phyloP scores from a whole-genome alignment of 2,113 vertebrate species.

The Raja brachyura region DNA sequence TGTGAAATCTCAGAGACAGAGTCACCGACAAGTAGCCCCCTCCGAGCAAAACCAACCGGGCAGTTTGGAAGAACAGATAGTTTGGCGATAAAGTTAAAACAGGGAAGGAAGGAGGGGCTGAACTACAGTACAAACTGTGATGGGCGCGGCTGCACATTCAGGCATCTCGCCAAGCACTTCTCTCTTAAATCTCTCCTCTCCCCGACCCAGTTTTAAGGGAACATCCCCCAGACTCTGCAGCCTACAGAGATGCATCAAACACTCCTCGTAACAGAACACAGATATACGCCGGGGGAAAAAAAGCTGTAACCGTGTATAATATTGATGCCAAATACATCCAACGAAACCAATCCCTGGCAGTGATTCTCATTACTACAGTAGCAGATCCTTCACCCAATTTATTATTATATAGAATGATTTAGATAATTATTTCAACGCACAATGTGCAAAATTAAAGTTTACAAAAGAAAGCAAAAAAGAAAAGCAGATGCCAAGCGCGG shows the following conservation, averaged over 20 bases:
- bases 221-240: neutral
- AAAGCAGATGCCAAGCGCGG: neutral
- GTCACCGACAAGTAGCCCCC: neutral
- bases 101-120: neutral
- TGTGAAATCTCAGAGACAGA: neutral
- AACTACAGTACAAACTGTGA: neutral
- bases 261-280: neutral
- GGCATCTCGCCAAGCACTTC: neutral
- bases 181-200: neutral
- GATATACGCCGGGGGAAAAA: neutral
- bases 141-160: neutral
- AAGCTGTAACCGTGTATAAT: neutral
- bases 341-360: slow-evolving; percentile 47
- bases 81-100: neutral
- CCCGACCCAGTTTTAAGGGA: neutral
- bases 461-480: slow-evolving; percentile 43
- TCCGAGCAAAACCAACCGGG: neutral
- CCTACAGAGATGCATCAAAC: neutral
- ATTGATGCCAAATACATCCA: slow-evolving; percentile 41
- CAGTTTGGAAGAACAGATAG: neutral
- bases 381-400: slow-evolving; percentile 42
- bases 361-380: slow-evolving; percentile 52
- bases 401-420: slow-evolving; percentile 42
- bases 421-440: slow-evolving; percentile 45
- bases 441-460: slow-evolving; percentile 43